A percentile compares a stretch with the other conserved stretches of the same genome.
Evolutionary conservation across 2,888 invertebrate genomes (phyloP).

Genomic region (Ceriagrion tenellum): DNA sequence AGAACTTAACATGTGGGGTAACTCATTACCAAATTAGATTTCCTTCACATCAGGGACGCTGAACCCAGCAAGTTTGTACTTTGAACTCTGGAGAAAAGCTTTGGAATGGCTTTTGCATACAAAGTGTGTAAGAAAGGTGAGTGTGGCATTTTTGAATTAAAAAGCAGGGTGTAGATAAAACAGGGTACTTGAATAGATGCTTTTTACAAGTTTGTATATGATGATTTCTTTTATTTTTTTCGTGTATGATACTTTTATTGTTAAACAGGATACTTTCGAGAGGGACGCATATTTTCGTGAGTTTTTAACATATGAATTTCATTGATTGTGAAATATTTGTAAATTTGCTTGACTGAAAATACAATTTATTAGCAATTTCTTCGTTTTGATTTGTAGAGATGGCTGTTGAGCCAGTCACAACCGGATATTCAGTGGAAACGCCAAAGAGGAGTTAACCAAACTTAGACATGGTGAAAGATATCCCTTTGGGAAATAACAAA

Average conservation of each 20-base stretch:
- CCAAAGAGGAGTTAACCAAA: too few species aligned
- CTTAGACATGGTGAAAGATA: not conserved
- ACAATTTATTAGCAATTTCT: constrained; percentile 13
- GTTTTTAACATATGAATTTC: not conserved
- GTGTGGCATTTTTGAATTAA: not conserved
- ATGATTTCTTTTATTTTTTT: constrained; percentile 26
- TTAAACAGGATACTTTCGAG: not conserved
- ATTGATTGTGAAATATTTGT: constrained; percentile 45
- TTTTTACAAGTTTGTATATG: constrained; percentile 35
- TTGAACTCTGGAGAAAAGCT: not conserved
- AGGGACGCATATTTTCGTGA: constrained; percentile 4
- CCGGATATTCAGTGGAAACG: not conserved
- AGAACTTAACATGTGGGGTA: constrained; percentile 38
- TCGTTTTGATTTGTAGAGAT: constrained; percentile 32
- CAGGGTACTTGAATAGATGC: not conserved
- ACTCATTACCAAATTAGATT: constrained; percentile 34
- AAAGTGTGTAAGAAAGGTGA: not conserved
- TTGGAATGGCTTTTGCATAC: not conserved
- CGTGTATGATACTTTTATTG: not conserved
- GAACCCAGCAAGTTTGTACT: not conserved
- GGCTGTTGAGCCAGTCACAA: not conserved
- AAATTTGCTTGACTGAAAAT: constrained; percentile 38
- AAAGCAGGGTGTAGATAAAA: not conserved
- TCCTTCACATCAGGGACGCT: not conserved
- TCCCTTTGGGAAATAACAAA: not conserved